Conservation (phyloP, 1,140 invertebrate species). For the Prorops nasuta region DNA sequence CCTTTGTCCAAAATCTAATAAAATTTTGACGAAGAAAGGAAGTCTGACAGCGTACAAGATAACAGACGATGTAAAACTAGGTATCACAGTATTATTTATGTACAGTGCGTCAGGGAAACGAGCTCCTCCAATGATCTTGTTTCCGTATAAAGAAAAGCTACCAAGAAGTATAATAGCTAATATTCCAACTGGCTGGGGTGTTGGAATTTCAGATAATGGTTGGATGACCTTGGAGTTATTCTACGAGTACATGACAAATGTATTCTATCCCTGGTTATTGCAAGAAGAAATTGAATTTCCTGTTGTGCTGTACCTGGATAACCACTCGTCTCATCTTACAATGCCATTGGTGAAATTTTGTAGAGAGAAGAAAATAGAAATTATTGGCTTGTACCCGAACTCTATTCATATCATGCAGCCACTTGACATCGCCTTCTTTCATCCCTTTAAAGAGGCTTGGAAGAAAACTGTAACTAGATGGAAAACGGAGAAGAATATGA, state of each 20-base stretch:
- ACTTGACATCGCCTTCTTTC: constrained; percentile 40
- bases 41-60: constrained; percentile 30
- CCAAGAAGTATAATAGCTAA: constrained; percentile 23
- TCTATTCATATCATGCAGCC: constrained; percentile 45
- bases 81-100: constrained; percentile 38
- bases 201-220: constrained; percentile 32
- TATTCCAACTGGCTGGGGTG: constrained; percentile 28
- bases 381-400: constrained; percentile 40
- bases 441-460: constrained; percentile 39
- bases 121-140: constrained; percentile 41
- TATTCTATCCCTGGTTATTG: no score
- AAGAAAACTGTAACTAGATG: constrained; percentile 24
- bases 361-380: constrained; percentile 29
- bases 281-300: constrained; percentile 31
- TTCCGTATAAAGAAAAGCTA: constrained; percentile 29
- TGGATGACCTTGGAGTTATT: constrained; percentile 40
- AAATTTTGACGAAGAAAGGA: constrained; percentile 30
- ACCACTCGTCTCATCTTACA: constrained; percentile 34
- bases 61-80: constrained; percentile 41
- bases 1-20: constrained; percentile 22
- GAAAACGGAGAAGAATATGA: constrained; percentile 14
- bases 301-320: constrained; percentile 43
- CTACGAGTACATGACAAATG: constrained; percentile 39
- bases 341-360: constrained; percentile 26
- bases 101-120: constrained; percentile 37